These are phyloP conservation scores for Sparus aurata DNA, from an alignment of 2,797 vertebrate species.

Conservation along the genomic window DNA sequence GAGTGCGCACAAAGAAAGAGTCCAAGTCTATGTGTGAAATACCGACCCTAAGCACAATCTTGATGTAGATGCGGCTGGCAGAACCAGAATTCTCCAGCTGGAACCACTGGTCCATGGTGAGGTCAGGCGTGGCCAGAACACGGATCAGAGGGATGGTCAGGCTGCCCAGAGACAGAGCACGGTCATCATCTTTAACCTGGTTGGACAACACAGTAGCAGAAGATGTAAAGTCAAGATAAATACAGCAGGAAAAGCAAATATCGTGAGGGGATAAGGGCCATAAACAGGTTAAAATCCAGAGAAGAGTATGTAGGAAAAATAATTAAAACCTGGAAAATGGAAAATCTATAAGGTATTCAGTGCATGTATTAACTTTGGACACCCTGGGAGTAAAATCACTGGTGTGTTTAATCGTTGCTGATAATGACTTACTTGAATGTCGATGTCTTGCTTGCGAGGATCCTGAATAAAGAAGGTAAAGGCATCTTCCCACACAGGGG, in stretches of 20 bases:
- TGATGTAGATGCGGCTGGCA: constrained; percentile 91
- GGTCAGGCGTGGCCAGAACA: constrained; percentile 84
- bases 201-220: constrained; percentile 11
- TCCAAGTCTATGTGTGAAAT: not conserved
- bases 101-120: constrained; percentile 94
- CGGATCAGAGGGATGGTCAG: constrained; percentile 88
- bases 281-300: too few species aligned
- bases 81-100: constrained; percentile 89
- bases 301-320: not conserved
- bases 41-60: constrained; percentile 91
- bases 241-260: not conserved
- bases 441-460: constrained; percentile 89
- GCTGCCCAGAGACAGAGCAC: constrained; percentile 86
- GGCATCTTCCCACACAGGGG: constrained; percentile 92
- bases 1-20: not conserved
- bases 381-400: not conserved
- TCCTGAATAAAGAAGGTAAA: constrained; percentile 96
- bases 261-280: too few species aligned
- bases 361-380: not conserved
- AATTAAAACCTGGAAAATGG: not conserved
- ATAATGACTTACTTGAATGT: constrained; percentile 87
- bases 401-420: not conserved
- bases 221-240: not conserved
- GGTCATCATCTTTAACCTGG: constrained; percentile 94
- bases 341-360: constrained; percentile 8